Conservation (phyloP, 2,113 vertebrate genomes). For the Abramis brama region DNA sequence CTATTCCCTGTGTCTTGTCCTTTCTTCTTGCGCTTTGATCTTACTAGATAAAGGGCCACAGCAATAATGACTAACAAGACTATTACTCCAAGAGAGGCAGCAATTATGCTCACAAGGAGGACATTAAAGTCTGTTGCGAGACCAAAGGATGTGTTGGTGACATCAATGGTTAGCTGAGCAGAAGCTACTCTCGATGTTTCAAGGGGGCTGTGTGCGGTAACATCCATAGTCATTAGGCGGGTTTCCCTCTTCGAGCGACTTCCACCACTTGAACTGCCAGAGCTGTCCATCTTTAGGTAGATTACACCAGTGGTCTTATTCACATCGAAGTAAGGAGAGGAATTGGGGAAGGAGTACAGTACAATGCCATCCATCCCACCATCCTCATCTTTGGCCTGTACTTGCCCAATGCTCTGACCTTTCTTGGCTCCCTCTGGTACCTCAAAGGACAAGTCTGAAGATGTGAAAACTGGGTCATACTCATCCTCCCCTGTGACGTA, state of each 20-base stretch:
- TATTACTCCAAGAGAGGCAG: slow-evolving; percentile 88
- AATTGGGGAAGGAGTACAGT: slow-evolving; percentile 84
- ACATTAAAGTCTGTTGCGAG: slow-evolving; percentile 87
- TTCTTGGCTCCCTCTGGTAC: slow-evolving; percentile 89
- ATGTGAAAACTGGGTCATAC: slow-evolving; percentile 90
- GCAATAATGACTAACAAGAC: slow-evolving; percentile 85
- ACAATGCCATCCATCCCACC: slow-evolving; percentile 90
- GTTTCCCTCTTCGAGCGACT: slow-evolving; percentile 80
- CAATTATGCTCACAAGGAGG: slow-evolving; percentile 87
- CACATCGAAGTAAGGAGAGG: slow-evolving; percentile 89
- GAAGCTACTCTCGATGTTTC: slow-evolving; percentile 83
- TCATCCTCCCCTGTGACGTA: slow-evolving; percentile 94
- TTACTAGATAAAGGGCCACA: slow-evolving; percentile 85
- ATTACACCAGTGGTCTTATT: slow-evolving; percentile 91
- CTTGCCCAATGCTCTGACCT: slow-evolving; percentile 89
- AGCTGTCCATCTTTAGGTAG: slow-evolving; percentile 87
- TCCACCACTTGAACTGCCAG: slow-evolving; percentile 73
- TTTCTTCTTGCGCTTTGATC: slow-evolving; percentile 81
- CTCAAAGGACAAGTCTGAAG: slow-evolving; percentile 84
- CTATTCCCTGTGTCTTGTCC: slow-evolving; percentile 75
- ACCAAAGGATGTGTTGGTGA: slow-evolving; percentile 91
- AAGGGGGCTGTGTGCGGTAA: slow-evolving; percentile 88
- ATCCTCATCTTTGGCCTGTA: slow-evolving; percentile 91
- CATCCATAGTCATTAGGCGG: slow-evolving; percentile 87
- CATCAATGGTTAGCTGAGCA: slow-evolving; percentile 83